Evolutionary conservation across 2,797 vertebrate species (phyloP), one percentile per base, ranked within the genome.

Genomic region (Tangara arthus): DNA sequence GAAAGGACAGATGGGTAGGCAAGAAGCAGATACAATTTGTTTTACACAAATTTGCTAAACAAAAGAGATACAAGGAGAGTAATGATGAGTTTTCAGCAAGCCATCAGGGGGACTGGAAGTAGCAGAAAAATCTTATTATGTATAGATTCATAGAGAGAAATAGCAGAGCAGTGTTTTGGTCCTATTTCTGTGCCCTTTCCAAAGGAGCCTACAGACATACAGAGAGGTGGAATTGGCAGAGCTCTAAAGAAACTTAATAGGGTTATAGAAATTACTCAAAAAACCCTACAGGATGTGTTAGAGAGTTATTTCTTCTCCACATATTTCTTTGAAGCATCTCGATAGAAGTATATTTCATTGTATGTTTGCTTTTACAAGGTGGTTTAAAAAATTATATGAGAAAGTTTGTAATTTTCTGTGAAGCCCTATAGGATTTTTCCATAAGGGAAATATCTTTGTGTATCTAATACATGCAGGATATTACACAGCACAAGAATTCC

Each of bases 401-500:
- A 85, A 95, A 95, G 30, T 94, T 94, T 81, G 71, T 39, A 90
- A 95, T 95, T 91, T 95, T 95, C 90, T 92, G 6, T 84, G 61
- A 93, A 95, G 41, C 35, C 89, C 71, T 92, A 80, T 82, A 94
- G 84, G 71, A 80, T 82, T 93, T 96, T 92, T 95, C 81, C 90
- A 89, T 96, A 77, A 93, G 89, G 94, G 89, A 92, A 95, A 93
- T 95, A 93, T 91, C 52, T 88, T 27, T 82, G 37, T 90, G 53
- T 87, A 70, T 87, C 73, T 95, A 85, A 95, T 93, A 49, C 77
- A 83, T 81, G 50, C 82, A 96, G 46, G 60, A 96, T 95, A 96
- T 95, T 96, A 96, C 85, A 89, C 39, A 85, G 91, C 78, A 91
- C 76, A 93, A 96, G 90, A 97, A 97, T 93, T 97, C 71, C 79